Evolutionary conservation across 2,797 vertebrate species (phyloP), one percentile per base, ranked within the genome.

Genomic region (Lutjanus campechanus): DNA sequence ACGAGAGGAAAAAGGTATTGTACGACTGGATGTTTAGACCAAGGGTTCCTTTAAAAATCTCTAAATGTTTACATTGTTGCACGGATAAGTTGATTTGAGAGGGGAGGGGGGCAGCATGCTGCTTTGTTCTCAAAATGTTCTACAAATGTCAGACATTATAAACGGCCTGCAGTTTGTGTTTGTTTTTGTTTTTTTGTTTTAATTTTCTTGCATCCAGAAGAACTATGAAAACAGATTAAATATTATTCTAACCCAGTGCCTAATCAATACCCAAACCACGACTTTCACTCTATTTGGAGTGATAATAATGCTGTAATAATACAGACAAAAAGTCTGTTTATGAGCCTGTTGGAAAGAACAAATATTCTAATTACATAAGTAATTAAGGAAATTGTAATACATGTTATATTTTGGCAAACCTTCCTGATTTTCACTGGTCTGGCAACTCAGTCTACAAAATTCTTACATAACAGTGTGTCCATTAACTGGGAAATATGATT

Each of bases 1-100:
- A 8, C 22, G 16, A 41, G 17, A 70, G 9, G 4, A 36, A 2
- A 46, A 68, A 91, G 91, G 91, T 91, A 89, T 2, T 0, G 16
- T 69, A 36, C 20, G 22, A 8, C 0, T 43, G 36, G 13, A 25
- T 20, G 8, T 17, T 44, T 29, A 10, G 16, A 17, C 1, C 5
- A 7, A 65, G 7, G 3, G 3, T 58, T 36, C 8, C 36, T 44
- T 1, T 36, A 13, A 44, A 22, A 13, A 5, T n/a, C n/a, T 3
- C 11, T 25, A 5, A 9, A 22, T 22, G 3, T 36, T 58, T 7
- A 7, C 12, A n/a, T 0, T 46, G 8, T 19, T 63, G 22, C 56
- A 49, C 3, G 25, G 4, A 56, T 1, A 10, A 12, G 7, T 44
- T 12, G 4, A 22, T 50, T 15, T 5, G 12, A 47, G 19, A 1